Percentiles rank a stretch among this genome's conserved stretches.
phyloP scores from a whole-genome alignment of 2,888 invertebrate genomes.

The Polymixis lichenea region DNA sequence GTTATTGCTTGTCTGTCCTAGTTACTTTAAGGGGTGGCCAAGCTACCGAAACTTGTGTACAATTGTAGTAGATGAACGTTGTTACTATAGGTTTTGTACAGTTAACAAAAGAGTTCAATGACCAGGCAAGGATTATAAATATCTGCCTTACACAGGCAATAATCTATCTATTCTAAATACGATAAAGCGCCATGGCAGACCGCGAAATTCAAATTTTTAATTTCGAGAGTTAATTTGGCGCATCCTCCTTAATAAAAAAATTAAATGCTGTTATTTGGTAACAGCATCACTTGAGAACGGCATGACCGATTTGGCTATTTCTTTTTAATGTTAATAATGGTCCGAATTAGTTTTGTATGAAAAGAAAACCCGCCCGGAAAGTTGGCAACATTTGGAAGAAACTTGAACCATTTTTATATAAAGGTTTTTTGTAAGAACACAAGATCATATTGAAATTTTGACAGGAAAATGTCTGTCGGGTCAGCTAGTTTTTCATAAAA shows the following conservation, averaged over 20 bases:
- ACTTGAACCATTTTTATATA: neutral
- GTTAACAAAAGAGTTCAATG: conserved; percentile 5
- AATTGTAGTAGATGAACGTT: neutral
- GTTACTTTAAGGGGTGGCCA: conserved; percentile 44
- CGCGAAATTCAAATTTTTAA: no score
- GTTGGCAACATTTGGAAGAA: neutral
- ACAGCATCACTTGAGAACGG: neutral
- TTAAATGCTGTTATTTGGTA: neutral
- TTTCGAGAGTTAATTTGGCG: no score
- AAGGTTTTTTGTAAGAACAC: neutral
- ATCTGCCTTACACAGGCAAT: neutral
- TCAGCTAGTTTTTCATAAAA: neutral
- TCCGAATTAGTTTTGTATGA: neutral
- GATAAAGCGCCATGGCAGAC: no score
- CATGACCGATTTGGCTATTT: neutral
- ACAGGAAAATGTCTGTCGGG: neutral
- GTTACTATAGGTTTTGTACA: neutral
- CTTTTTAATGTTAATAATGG: neutral
- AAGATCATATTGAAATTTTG: neutral
- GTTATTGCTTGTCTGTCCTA: conserved; percentile 52
- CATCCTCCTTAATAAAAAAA: neutral
- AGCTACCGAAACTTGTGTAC: conserved; percentile 24
- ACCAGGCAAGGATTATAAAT: neutral
- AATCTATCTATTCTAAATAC: neutral
- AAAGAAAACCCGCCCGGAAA: neutral